Conservation (phyloP, 2,888 invertebrate genomes). For the Phengaris arion region DNA sequence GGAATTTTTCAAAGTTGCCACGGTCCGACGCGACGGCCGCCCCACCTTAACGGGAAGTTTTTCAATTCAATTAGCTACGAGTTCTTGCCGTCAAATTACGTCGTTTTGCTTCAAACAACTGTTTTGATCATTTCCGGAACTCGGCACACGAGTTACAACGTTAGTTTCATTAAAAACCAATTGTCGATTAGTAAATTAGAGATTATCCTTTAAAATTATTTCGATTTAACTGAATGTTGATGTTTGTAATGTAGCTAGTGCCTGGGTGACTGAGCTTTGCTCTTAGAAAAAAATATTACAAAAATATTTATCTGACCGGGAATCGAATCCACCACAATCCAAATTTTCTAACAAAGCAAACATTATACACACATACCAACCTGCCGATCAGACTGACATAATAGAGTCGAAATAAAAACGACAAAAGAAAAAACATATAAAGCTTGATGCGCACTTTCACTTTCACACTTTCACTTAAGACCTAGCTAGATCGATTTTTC, state of each 20-base stretch:
- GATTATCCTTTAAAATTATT: neutral
- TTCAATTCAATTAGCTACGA: conserved; percentile 64
- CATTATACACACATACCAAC: no score
- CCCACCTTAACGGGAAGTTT: conserved; percentile 60
- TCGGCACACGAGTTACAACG: conserved; percentile 2
- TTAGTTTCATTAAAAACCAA: neutral
- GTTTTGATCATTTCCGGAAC: conserved; percentile 28
- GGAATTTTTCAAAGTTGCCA: conserved; percentile 68
- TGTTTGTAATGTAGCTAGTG: neutral
- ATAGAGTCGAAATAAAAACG: no score
- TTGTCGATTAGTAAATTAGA: neutral
- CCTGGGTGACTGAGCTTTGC: no score
- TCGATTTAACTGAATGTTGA: neutral
- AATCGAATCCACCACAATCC: no score
- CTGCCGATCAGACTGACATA: no score
- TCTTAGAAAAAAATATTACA: no score
- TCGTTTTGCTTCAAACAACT: conserved; percentile 41
- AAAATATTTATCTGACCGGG: no score
- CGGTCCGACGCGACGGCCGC: conserved; percentile 42
- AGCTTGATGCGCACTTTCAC: no score
- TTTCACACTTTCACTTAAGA: no score
- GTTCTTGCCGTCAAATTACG: conserved; percentile 38
- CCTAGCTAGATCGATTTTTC: no score
- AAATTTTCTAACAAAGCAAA: no score
- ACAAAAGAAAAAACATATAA: no score